Conservation (phyloP, 2,113 vertebrate genomes). For the Corvus cornix region DNA sequence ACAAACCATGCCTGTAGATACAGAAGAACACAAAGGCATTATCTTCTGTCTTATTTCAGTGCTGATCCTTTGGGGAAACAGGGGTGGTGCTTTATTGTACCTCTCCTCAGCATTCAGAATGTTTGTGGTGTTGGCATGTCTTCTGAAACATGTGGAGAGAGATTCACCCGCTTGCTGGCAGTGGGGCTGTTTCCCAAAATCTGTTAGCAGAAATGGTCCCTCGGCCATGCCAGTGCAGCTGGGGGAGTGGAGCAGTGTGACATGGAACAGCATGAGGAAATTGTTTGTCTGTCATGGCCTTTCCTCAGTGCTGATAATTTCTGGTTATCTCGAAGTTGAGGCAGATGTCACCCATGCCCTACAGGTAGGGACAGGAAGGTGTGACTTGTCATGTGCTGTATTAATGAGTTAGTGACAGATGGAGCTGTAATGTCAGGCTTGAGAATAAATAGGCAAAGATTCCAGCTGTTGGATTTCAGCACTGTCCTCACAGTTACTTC, state of each 20-base stretch:
- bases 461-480: not conserved
- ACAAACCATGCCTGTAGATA: not conserved
- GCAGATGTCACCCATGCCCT: not conserved
- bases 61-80: not conserved
- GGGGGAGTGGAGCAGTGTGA: not conserved
- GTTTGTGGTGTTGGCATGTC: not conserved
- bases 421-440: not conserved
- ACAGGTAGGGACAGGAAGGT: not conserved
- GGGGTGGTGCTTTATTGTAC: not conserved
- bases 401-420: not conserved
- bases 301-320: not conserved
- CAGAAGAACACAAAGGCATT: not conserved
- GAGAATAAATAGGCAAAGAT: not conserved
- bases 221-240: accelerated
- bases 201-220: accelerated
- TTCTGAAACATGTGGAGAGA: not conserved
- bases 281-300: accelerated
- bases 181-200: accelerated
- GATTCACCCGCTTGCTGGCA: accelerated
- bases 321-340: not conserved
- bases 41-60: not conserved
- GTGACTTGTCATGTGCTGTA: not conserved
- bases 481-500: not conserved
- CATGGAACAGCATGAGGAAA: not conserved
- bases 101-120: not conserved